Base-by-base conservation (phyloP, 1,140 invertebrate species). In the Drosophila guanche region DNA sequence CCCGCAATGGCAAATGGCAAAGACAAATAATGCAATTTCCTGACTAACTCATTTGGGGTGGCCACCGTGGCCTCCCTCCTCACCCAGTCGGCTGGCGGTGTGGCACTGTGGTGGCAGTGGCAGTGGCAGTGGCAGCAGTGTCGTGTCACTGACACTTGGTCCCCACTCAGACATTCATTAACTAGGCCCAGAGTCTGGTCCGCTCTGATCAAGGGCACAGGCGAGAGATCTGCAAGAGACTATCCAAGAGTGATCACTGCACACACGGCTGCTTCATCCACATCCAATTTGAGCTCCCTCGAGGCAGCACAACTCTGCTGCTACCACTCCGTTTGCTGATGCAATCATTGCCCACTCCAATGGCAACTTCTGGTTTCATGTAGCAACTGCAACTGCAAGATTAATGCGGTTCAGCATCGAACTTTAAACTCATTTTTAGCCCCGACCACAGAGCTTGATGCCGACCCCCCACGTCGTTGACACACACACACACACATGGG, bases 11-110 rank as follows among this genome's bases (percentile, higher is more conserved):
- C 83, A n/a, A n/a, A n/a, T n/a, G n/a, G n/a, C 78, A 88, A 88
- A 88, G 83, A 88, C 83, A 88, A 88, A 88, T 88, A 88, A 88
- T 88, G 83, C 83, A 88, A 88, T 88, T 88, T 88, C 83, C 83
- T 73, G 83, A 83, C 83, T 88, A 88, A 88, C 83, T 88, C 83
- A 88, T 88, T 88, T 88, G 78, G 83, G 83, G 59, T 53, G 68
- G 69, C 5, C 16, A 20, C 16, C 22, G 22, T 29, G 14, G 29
- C 33, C 10, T 12, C 29, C 29, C 29, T 33, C 33, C 16, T 20
- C 16, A 20, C 0, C 33, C 33, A 12, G 10, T 2, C 4, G 10
- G 1, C 33, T 4, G 14, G 16, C 27, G 47, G 46, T 16, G 46
- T 14, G 57, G 40, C 22, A 25, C 46, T 25, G 23, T 7, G 46